Evolutionary conservation across 1,140 invertebrate species (phyloP), one percentile per base, ranked within the genome.

Genomic region (Muscidifurax raptorellus): DNA sequence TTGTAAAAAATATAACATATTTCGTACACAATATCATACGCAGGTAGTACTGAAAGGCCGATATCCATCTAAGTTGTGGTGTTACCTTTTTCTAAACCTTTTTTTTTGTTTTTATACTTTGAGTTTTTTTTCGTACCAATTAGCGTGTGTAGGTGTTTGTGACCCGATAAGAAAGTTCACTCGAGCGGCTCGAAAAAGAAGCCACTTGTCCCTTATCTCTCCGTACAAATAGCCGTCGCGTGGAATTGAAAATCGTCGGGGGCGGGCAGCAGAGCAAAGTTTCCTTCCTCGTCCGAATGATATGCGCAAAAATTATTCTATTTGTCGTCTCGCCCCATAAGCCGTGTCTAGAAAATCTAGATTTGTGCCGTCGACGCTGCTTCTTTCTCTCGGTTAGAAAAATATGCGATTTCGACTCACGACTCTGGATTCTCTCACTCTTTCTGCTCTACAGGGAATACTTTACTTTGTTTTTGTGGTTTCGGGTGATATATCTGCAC

Each of bases 1-100:
- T 92, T 92, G 92, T 93, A 93, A 93, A 93, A 92, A 93, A 93
- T 93, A 92, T 93, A 92, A 92, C 91, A 89, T 91, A 91, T 91
- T 92, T 92, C 89, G 88, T 91, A 91, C 90, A 91, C 90, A 92
- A 91, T 92, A 92, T 91, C 86, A 91, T 92, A 92, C 89, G 91
- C 91, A 91, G 91, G 90, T 93, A 92, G 91, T 91, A 91, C 89
- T 91, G 89, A 92, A 92, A 92, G 91, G 91, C 92, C 91, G 91
- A 92, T 91, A 90, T 92, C 91, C 88, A 90, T 90, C 87, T 91
- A 91, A 91, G 89, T 92, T 87, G 85, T 92, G 90, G 90, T 92
- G 90, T 92, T 91, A 87, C 66, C 64, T 78, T 85, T 84, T 87
- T n/a, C 81, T 78, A 72, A 85, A 75, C 72, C 76, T 78, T 86